phyloP scores from a whole-genome alignment of 2,113 vertebrate species.

The Ctenomys sociabilis region DNA sequence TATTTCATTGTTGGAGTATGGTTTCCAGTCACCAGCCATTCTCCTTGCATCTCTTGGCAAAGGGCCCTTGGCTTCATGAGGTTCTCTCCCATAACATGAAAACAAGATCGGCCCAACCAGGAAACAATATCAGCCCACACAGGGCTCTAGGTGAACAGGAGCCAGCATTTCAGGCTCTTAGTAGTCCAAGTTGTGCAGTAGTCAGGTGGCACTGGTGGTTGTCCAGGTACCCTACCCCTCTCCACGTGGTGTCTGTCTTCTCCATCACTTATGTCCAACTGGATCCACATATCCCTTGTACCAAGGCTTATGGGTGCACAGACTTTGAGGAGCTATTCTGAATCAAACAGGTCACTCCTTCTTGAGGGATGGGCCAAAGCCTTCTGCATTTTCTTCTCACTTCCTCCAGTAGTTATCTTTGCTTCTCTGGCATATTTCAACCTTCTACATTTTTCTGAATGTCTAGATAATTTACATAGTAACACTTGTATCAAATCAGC shows the following conservation, averaged over 20 bases:
- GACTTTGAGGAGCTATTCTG: neutral
- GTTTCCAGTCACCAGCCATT: neutral
- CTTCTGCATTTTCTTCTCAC: neutral
- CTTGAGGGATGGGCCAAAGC: neutral
- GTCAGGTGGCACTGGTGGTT: neutral
- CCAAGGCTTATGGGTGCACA: neutral
- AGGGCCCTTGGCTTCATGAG: neutral
- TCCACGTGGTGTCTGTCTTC: neutral
- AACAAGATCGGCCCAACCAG: neutral
- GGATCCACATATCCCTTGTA: neutral
- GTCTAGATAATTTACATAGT: neutral
- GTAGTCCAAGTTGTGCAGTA: neutral
- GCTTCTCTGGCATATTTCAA: neutral
- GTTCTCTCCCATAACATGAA: neutral
- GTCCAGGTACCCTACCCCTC: neutral
- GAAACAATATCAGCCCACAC: too few relatives aligned
- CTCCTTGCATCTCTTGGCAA: neutral
- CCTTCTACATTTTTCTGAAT: constrained; percentile 3
- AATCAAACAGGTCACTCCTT: neutral
- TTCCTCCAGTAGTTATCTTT: too few relatives aligned
- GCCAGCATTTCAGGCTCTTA: neutral
- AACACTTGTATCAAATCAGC: neutral
- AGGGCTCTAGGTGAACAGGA: neutral
- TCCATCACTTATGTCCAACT: neutral
- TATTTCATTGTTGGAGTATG: neutral